Conservation (phyloP, 2,113 vertebrate species). For the Tychaedon coryphoeus region DNA sequence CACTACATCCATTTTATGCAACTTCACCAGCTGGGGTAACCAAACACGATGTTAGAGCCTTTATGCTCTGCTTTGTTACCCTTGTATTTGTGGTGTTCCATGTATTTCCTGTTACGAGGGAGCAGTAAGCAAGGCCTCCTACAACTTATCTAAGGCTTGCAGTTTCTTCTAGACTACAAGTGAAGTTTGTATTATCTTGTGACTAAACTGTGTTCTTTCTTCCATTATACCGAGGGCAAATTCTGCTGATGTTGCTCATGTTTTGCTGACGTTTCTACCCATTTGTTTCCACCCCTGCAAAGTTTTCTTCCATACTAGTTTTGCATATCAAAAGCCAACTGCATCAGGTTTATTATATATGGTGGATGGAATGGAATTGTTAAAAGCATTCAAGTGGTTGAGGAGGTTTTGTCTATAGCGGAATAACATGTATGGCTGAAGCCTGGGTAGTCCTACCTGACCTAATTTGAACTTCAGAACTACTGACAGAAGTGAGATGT, state of each 20-base stretch:
- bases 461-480: background rate
- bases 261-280: constrained; percentile 37
- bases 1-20: background rate
- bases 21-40: background rate
- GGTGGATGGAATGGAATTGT: constrained; percentile 39
- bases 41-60: background rate
- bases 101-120: background rate
- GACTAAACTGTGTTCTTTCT: background rate
- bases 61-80: background rate
- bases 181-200: constrained; percentile 31
- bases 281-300: constrained; percentile 54
- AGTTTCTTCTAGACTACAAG: constrained; percentile 27
- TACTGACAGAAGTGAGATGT: background rate
- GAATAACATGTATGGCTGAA: background rate
- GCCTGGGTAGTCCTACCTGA: background rate
- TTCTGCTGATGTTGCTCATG: constrained; percentile 43
- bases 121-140: background rate
- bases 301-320: constrained; percentile 22
- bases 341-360: background rate
- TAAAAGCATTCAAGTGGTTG: background rate
- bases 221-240: background rate
- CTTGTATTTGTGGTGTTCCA: background rate
- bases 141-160: constrained; percentile 8
- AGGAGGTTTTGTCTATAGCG: background rate
- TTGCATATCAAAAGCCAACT: constrained; percentile 49